Conservation (phyloP, 2,797 vertebrate species). For the Poeciliopsis paucimaculata region DNA sequence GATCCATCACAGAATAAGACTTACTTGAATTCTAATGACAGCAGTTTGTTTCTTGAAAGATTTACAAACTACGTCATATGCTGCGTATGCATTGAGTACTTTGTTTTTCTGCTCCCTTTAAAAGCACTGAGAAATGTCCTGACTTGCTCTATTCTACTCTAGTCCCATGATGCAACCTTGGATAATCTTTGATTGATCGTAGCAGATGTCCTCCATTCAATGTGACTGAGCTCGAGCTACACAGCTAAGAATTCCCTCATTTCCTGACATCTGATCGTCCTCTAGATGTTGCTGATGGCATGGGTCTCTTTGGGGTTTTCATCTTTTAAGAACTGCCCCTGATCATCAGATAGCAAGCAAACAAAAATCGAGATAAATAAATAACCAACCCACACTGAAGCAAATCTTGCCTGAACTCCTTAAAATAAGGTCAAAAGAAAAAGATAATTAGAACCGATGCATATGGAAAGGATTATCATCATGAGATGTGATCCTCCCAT, state of each 20-base stretch:
- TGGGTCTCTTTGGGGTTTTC: neutral
- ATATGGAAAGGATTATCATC: constrained; percentile 62
- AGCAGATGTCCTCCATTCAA: neutral
- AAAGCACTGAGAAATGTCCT: neutral
- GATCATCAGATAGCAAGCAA: constrained; percentile 36
- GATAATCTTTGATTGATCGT: constrained; percentile 3
- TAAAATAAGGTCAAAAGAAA: constrained; percentile 70
- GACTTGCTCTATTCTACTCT: neutral
- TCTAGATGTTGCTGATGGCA: neutral
- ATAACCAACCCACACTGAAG: constrained; percentile 61
- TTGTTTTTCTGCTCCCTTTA: constrained; percentile 15
- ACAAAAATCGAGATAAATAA: constrained; percentile 18
- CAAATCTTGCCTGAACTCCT: constrained; percentile 72
- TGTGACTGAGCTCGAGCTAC: neutral
- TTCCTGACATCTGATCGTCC: neutral
- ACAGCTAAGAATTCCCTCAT: neutral
- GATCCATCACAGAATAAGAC: neutral
- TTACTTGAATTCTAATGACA: constrained; percentile 35
- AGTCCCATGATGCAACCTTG: constrained; percentile 20
- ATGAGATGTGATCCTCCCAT: constrained; percentile 63
- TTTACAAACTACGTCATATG: neutral
- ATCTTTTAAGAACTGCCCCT: neutral
- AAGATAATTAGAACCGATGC: constrained; percentile 70
- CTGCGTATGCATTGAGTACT: neutral
- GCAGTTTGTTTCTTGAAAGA: constrained; percentile 26